Evolutionary conservation across 2,113 vertebrate genomes (phyloP).

Genomic region (Anolis sagrei): DNA sequence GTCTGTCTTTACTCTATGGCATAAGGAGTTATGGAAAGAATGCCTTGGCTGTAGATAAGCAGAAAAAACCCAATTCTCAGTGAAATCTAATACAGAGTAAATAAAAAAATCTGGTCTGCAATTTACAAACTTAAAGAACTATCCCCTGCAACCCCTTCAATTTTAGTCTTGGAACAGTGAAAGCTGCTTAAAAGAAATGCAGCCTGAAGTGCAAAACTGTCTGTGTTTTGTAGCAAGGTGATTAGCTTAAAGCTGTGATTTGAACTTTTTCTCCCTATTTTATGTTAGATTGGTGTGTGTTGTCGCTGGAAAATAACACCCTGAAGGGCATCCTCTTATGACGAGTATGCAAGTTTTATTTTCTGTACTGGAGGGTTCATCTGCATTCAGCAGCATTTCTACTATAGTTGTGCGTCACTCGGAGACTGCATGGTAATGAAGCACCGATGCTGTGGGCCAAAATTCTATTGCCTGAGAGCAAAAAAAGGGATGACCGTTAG

Average conservation of each 20-base stretch:
- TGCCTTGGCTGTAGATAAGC: constrained; percentile 12
- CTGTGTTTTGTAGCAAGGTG: constrained; percentile 37
- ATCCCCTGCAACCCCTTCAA: constrained; percentile 22
- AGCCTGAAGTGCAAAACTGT: constrained; percentile 36
- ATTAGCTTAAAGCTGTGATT: constrained; percentile 2
- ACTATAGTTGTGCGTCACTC: constrained; percentile 74
- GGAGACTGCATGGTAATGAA: constrained; percentile 76
- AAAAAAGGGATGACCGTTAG: constrained; percentile 56
- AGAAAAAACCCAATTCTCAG: constrained; percentile 17
- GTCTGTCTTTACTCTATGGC: constrained; percentile 33
- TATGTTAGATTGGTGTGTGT: constrained; percentile 8
- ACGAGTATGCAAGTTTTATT: constrained; percentile 59
- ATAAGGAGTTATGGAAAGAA: constrained; percentile 28
- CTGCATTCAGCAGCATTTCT: constrained; percentile 75
- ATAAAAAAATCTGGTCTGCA: constrained; percentile 16
- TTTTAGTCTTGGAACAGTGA: constrained; percentile 22
- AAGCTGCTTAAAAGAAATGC: constrained; percentile 51
- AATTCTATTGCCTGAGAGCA: constrained; percentile 64
- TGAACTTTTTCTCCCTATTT: constrained; percentile 3
- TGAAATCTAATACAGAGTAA: neutral
- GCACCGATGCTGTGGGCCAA: constrained; percentile 67
- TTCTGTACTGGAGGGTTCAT: constrained; percentile 56
- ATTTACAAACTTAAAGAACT: constrained; percentile 36
- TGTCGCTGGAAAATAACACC: constrained; percentile 58
- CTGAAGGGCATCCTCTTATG: constrained; percentile 62